These are phyloP conservation scores for Marmota monax DNA, from an alignment of 2,113 vertebrate species.

Conservation along the genomic window DNA sequence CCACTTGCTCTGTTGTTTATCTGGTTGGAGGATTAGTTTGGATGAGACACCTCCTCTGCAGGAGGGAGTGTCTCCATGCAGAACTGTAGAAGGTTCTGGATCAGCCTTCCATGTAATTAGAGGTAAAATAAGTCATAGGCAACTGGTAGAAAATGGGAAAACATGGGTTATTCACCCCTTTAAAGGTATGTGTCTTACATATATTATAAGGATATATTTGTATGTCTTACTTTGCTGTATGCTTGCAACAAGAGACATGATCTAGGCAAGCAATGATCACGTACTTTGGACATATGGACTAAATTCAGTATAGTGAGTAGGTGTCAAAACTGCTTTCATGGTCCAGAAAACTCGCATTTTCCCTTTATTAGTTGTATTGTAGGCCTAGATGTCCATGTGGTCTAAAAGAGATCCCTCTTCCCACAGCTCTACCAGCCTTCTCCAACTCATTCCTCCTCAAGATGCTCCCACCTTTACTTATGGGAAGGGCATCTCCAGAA, in stretches of 20 bases:
- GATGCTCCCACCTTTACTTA: neutral
- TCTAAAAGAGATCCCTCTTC: neutral
- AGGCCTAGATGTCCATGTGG: neutral
- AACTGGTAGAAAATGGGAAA: neutral
- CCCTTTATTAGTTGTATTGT: neutral
- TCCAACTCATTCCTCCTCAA: neutral
- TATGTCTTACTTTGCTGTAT: neutral
- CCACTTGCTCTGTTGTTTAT: neutral
- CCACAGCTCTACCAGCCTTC: neutral
- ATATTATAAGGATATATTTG: neutral
- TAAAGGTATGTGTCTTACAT: neutral
- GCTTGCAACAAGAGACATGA: neutral
- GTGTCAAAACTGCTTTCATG: neutral
- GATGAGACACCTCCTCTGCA: neutral
- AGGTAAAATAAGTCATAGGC: slow-evolving; percentile 14
- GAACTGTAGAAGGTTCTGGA: neutral
- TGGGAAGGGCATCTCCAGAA: neutral
- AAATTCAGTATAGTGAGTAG: neutral
- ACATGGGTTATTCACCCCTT: neutral
- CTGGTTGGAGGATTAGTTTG: slow-evolving; percentile 7
- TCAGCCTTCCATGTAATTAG: neutral
- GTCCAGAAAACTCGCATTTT: neutral
- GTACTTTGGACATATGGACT: neutral
- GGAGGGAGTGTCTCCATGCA: neutral
- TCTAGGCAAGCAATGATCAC: neutral